These are phyloP conservation scores for Plutella xylostella DNA, from an alignment of 2,888 invertebrate genomes.

Conservation along the genomic window DNA sequence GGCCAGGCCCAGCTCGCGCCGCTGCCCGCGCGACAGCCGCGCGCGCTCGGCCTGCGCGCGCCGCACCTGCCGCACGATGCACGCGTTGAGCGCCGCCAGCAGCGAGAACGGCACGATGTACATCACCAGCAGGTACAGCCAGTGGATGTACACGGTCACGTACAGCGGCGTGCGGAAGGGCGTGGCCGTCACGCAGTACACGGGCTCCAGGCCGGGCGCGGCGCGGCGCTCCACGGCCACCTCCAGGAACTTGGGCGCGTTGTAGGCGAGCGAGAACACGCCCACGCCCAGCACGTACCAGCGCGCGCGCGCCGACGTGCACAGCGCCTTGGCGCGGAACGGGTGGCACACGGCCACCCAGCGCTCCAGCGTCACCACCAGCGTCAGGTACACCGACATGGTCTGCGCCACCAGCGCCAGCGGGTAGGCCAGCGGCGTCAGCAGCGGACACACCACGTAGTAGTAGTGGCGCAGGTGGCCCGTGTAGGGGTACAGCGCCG, in stretches of 20 bases:
- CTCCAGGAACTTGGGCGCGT: slow-evolving; percentile 85
- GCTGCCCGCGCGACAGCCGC: slow-evolving; percentile 88
- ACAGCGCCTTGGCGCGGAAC: slow-evolving; percentile 86
- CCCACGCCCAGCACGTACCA: slow-evolving; percentile 87
- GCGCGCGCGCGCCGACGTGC: slow-evolving; percentile 89
- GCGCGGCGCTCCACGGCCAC: slow-evolving; percentile 61
- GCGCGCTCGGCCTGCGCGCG: slow-evolving; percentile 91
- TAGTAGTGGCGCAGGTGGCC: slow-evolving; percentile 81
- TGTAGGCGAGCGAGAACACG: slow-evolving; percentile 85
- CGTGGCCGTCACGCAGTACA: slow-evolving; percentile 78
- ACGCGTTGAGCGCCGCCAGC: slow-evolving; percentile 88
- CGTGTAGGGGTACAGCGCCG: slow-evolving; percentile 87
- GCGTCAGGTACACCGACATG: slow-evolving; percentile 91
- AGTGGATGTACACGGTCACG: slow-evolving; percentile 90
- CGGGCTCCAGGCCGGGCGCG: slow-evolving; percentile 63
- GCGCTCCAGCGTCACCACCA: slow-evolving; percentile 91
- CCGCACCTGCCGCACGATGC: slow-evolving; percentile 91
- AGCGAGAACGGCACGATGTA: slow-evolving; percentile 92
- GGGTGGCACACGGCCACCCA: slow-evolving; percentile 96
- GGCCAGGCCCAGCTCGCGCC: slow-evolving; percentile 92
- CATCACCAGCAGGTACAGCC: slow-evolving; percentile 94
- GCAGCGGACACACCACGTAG: slow-evolving; percentile 82
- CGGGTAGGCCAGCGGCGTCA: slow-evolving; percentile 85
- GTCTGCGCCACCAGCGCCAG: slow-evolving; percentile 91
- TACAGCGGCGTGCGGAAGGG: slow-evolving; percentile 79